Base-by-base conservation (phyloP, 2,888 invertebrate genomes). In the Drosophila conformis region DNA sequence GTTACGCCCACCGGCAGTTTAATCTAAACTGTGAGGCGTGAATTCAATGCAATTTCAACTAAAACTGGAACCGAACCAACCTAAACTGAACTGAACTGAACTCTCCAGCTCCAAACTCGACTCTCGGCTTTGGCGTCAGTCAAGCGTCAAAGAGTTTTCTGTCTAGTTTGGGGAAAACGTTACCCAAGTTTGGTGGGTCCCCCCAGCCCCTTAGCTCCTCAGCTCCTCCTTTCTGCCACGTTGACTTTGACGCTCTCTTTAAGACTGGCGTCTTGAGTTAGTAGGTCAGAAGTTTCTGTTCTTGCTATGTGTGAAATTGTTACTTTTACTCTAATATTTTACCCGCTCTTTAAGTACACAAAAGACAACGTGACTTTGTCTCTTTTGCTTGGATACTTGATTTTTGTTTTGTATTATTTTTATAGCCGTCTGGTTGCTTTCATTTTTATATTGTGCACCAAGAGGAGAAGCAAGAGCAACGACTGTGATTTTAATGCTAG, bases 301-400 rank as follows among this genome's bases (percentile, higher is more conserved):
- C 60, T 60, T 54, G 61, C 72, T 69, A 73, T 86, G 81, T 88
- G 87, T 83, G 83, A 86, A 83, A 88, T 82, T 73, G 80, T 80
- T 80, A 82, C 77, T 70, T 70, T 71, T 74, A 70, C 65, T 69
- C 66, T 57, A 63, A 81, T 73, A 75, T 66, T 69, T 72, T 65
- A 71, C 66, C 70, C 67, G 68, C 69, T 78, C 66, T 78, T 75
- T 78, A 65, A 72, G 72, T 71, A 73, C 75, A 70, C 75, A 76
- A 72, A 72, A 83, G 74, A 38, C 84, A 86, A 83, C 84, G 89
- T 84, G 87, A 84, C 89, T 88, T 86, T 88, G 83, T 88, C 88
- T 86, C 88, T 83, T 75, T 73, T 42, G 67, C 78, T 80, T 75
- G 78, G 83, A 76, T 88, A 83, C 64, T 31, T 60, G n/a, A 27